These are phyloP conservation scores for Drosophila mercatorum DNA, from an alignment of 2,888 invertebrate genomes.

Conservation along the genomic window DNA sequence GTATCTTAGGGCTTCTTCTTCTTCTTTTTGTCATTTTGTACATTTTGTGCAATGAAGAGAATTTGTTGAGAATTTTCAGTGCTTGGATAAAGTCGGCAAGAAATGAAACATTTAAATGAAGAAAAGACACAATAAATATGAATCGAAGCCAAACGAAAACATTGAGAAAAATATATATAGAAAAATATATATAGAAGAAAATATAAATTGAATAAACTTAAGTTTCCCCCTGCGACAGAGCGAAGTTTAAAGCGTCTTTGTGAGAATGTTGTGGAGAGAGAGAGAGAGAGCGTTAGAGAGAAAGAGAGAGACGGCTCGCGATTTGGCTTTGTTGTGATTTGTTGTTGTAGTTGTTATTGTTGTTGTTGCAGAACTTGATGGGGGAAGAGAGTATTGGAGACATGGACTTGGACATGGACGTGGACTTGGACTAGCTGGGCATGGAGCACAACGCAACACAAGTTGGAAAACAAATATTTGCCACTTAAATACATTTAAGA, in stretches of 20 bases:
- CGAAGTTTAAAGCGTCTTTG: conserved; percentile 61
- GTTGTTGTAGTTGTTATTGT: conserved; percentile 9
- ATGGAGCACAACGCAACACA: conserved; percentile 51
- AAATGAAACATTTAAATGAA: conserved; percentile 46
- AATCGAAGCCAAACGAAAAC: conserved; percentile 37
- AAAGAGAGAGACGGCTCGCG: conserved; percentile 27
- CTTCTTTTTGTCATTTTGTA: conserved; percentile 50
- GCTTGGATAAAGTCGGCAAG: conserved; percentile 72
- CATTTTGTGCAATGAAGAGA: conserved; percentile 71
- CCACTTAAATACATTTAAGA: conserved; percentile 30
- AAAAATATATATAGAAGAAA: background rate
- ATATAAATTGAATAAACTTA: background rate
- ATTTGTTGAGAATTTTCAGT: conserved; percentile 59
- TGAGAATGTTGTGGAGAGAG: conserved; percentile 40
- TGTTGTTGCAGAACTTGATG: conserved; percentile 42
- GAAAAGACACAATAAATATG: conserved; percentile 28
- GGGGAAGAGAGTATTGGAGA: conserved; percentile 4
- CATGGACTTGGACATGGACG: background rate
- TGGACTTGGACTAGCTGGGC: conserved; percentile 26
- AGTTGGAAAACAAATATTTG: conserved; percentile 23
- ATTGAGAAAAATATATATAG: conserved; percentile 8
- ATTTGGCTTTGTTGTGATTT: conserved; percentile 23
- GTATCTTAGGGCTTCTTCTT: background rate
- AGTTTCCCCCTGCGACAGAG: conserved; percentile 49
- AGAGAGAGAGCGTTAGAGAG: conserved; percentile 10